Base-by-base conservation (phyloP, 1,140 invertebrate genomes). In the Scaptomyza montana region DNA sequence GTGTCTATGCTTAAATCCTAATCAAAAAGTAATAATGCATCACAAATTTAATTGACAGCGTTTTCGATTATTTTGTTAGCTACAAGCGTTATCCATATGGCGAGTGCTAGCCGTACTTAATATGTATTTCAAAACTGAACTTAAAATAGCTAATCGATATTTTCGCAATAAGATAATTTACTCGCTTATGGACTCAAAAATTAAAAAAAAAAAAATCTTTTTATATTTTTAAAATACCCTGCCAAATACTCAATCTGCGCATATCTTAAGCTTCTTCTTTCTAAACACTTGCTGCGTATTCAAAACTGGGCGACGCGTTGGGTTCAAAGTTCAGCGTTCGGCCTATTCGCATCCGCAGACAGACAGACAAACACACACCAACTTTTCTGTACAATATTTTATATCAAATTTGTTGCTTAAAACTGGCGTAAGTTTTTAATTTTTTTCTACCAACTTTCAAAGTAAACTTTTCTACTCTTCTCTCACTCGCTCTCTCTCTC, bases 321-420 rank as follows among this genome's bases (percentile, higher is more conserved):
- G 53, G 57, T 49, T 69, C 56, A 74, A 69, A 69, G 65, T 74
- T 74, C 57, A 74, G n/a, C 39, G 69, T 45, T 25, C 53, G 46
- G 30, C 41, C 30, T 69, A 63, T 53, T 53, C 67, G 9, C 67
- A 50, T 9, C 9, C 19, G 45, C 10, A 46, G 13, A 46, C 33
- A 53, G 25, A 39, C 49, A 60, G 8, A 53, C 39, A 53, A 7
- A 39, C 46, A 49, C 21, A 57, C 33, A 50, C 36, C 46, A 21
- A 28, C 7, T 9, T 28, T 39, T 12, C 21, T 41, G 13, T 39
- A n/a, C 50, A 67, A 66, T 60, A 62, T 36, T 50, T 62, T 61
- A 39, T 69, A 74, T 74, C 57, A 56, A 68, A 47, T 74, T 56
- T 69, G 65, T 74, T 69, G 56, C 57, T 74, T 62, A 69, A 74